A percentile compares a stretch with the other conserved stretches of the same genome.
Conservation (phyloP, 2,888 invertebrate genomes). For the Pristionchus japonicus region DNA sequence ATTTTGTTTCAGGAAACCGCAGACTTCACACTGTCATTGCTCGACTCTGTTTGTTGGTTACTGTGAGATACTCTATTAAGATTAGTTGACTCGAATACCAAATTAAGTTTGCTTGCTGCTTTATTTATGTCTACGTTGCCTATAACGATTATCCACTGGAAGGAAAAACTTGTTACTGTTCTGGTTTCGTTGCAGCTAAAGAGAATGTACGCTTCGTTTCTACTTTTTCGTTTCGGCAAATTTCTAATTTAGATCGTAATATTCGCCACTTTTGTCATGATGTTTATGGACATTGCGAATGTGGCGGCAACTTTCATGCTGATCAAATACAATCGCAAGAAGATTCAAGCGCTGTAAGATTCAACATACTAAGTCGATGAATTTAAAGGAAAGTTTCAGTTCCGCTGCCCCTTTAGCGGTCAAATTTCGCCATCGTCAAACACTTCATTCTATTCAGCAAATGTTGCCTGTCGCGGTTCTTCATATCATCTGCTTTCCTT, state of each 20-base stretch:
- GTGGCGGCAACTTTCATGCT: neutral
- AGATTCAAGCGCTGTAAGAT: neutral
- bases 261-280: no score
- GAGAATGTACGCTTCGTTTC: neutral
- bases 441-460: neutral
- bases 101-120: neutral
- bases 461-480: neutral
- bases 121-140: neutral
- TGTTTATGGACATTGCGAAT: neutral
- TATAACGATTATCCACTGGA: neutral
- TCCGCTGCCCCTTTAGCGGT: neutral
- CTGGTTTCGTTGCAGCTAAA: neutral
- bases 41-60: neutral
- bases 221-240: no score
- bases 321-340: neutral
- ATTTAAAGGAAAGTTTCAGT: no score
- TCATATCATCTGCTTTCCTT: neutral
- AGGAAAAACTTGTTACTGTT: neutral
- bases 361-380: neutral
- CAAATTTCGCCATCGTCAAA: constrained; percentile 7
- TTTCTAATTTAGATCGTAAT: no score
- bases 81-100: no score
- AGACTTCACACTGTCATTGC: neutral
- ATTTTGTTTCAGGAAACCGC: neutral
- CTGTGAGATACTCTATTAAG: no score